Base-by-base conservation (phyloP, 2,113 vertebrate species). In the Piprites chloris region DNA sequence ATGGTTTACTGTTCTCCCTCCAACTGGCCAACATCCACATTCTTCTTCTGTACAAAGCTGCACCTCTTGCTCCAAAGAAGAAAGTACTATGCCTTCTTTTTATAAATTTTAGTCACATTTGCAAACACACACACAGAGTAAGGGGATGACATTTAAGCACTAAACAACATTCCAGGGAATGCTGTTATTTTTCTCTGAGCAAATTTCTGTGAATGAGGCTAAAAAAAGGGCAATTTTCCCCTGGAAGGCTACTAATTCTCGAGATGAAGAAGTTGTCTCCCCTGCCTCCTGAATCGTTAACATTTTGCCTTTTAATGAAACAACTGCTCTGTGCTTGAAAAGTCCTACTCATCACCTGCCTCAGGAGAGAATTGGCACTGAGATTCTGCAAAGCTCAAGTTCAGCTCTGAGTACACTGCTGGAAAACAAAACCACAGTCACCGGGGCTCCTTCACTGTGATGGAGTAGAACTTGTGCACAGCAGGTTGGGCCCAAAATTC, bases 1-100 rank as follows among this genome's bases (percentile, higher is more conserved):
- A 97, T 95, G 94, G 87, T 90, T 97, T 97, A 97, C 91, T 98
- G 95, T 98, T 98, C 96, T 94, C 84, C 53, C 82, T 97, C 96
- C 97, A 97, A 96, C 94, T 98, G 97, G 97, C 95, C 90, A 85
- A 67, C 77, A 67, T 97, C 95, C 87, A 81, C 94, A 93, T 97
- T 96, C 93, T 97, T 95, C 89, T 81, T 65, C 86, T n/a, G 55
- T 28, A 90, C 63, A 93, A 93, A 94, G 91, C 96, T 79, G 42
- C 89, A 88, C 94, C 94, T 93, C 83, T 94, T 93, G 93, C 67
- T 96, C 80, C 83, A 88, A 94, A 89, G 84, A 68, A 87, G 42
- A 94, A 47, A 85, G 55, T 23, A 24, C 77, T 89, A 24, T 79
- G 90, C 83, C 77, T 91, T 89, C 88, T 66, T 92, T 86, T 88